Evolutionary conservation across 2,888 invertebrate species (phyloP).

Genomic region (Ctenicera cuprea): DNA sequence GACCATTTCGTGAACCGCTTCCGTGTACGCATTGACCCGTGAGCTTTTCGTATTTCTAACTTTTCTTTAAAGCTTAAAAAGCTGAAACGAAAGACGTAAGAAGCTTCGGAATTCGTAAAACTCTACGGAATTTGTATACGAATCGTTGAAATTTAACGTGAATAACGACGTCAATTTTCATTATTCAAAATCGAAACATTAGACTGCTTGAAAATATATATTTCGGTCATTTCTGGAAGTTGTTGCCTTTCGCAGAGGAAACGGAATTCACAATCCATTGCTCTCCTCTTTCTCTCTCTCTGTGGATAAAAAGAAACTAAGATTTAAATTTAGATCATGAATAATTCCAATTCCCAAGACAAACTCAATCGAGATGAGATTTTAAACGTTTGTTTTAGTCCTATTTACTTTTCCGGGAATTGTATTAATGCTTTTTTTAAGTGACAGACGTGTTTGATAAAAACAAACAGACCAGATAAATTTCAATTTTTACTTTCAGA

Average conservation of each 20-base stretch:
- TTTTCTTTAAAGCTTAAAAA: slow-evolving; percentile 25
- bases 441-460: not conserved
- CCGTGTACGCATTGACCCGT: slow-evolving; percentile 27
- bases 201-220: not conserved
- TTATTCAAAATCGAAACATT: not conserved
- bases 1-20: slow-evolving; percentile 30
- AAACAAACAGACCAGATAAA: not conserved
- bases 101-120: not conserved
- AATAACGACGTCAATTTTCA: not conserved
- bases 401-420: slow-evolving; percentile 26
- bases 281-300: not conserved
- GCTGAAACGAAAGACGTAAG: not conserved
- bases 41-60: slow-evolving; percentile 11
- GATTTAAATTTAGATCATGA: slow-evolving; percentile 38
- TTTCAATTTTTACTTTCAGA: not conserved
- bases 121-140: not conserved
- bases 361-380: slow-evolving; percentile 28
- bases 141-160: slow-evolving; percentile 12
- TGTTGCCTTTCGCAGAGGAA: not conserved
- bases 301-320: slow-evolving; percentile 8
- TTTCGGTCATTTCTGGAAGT: not conserved
- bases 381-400: slow-evolving; percentile 31
- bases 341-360: slow-evolving; percentile 34
- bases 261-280: not conserved
- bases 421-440: slow-evolving; percentile 26